These are phyloP conservation scores for Oegoconia quadripuncta DNA, from an alignment of 2,888 invertebrate species.

Conservation along the genomic window DNA sequence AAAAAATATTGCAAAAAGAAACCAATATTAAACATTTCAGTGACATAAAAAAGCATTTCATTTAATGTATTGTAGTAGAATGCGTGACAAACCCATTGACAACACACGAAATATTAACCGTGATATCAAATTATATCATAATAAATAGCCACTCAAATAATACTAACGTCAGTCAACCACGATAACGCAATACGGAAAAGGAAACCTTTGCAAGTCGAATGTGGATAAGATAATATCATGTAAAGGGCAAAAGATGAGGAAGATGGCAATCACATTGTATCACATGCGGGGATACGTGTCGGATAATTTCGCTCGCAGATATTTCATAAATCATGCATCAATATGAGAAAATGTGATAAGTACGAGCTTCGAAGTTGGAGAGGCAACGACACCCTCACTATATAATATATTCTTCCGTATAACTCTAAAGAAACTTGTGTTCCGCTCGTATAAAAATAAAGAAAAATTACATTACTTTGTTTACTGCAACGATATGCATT, in stretches of 20 bases:
- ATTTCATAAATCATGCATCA: constrained; percentile 54
- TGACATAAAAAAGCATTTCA: too few species aligned
- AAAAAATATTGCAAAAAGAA: too few species aligned
- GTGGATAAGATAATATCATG: constrained; percentile 56
- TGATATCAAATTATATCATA: background rate
- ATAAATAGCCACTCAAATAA: background rate
- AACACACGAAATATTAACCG: background rate
- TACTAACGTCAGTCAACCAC: constrained; percentile 1
- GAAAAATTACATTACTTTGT: too few species aligned
- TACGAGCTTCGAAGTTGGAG: too few species aligned
- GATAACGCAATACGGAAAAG: constrained; percentile 18
- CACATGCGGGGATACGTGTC: constrained; percentile 47
- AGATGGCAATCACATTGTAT: constrained; percentile 60
- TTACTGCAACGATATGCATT: too few species aligned
- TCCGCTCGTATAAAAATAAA: too few species aligned
- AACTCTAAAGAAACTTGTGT: too few species aligned
- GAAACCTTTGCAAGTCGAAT: constrained; percentile 40
- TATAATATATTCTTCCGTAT: too few species aligned
- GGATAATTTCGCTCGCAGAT: constrained; percentile 55
- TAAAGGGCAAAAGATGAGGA: constrained; percentile 50
- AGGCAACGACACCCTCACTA: too few species aligned
- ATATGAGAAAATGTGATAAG: constrained; percentile 47
- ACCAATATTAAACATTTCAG: too few species aligned
- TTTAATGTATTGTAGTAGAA: too few species aligned
- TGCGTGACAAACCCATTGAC: background rate